Evolutionary conservation across 2,888 invertebrate species (phyloP), one percentile per base, ranked within the genome.

Genomic region (Xylocampa areola): DNA sequence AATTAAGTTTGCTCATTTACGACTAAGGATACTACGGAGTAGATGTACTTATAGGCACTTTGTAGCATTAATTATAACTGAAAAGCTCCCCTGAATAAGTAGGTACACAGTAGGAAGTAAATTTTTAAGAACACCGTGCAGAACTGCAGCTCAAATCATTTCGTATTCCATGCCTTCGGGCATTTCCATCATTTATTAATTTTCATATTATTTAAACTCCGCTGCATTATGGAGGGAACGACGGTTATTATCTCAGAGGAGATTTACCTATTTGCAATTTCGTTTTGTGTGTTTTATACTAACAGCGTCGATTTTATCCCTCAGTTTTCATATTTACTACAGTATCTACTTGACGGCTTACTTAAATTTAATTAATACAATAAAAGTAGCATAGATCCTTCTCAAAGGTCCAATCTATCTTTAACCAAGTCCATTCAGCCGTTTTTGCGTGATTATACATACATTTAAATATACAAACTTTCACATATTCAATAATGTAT

Each of bases 1-100:
- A 86, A 86, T 87, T 86, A 86, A 79, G 74, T 85, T 87, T 80
- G 79, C 80, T 86, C 85, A 84, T 82, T 85, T 81, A 82, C 68
- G 74, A 62, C 67, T 67, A 72, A 60, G 72, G 63, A 67, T 76
- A 76, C 62, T 75, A 21, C 11, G 13, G n/a, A n/a, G n/a, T 11
- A 29, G 10, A n/a, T n/a, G 29, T 25, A 29, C 13, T 0, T 30
- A 76, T n/a, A n/a, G n/a, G n/a, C 75, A 73, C 68, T 79, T 76
- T 76, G 60, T 67, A 79, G 79, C 70, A 81, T 81, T 86, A 82
- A 86, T 81, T 81, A 76, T 62, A 70, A 59, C 62, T 63, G 68
- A 64, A 67, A 54, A 75, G 72, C 73, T 66, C 59, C 71, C 71
- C 74, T 76, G 77, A 78, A 79, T 82, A 79, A 64, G 29, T 54